A percentile compares a stretch with the other conserved stretches of the same genome.
phyloP scores from a whole-genome alignment of 1,140 invertebrate genomes.

The Sycophaga agraensis region DNA sequence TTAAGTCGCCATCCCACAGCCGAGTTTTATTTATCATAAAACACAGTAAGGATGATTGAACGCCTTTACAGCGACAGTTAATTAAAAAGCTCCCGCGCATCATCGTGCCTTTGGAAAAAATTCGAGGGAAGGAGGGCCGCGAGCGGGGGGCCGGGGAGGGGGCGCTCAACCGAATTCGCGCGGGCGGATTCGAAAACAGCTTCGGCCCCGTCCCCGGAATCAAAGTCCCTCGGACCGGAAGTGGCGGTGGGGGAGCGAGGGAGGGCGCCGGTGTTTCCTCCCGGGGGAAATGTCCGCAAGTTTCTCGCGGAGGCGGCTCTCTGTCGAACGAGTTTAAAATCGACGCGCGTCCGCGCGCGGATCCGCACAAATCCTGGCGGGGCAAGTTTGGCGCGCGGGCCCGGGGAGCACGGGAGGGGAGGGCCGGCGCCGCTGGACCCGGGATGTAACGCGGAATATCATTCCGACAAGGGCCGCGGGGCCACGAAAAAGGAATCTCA shows the following conservation, averaged over 20 bases:
- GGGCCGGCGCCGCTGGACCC: not conserved
- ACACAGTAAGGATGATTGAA: not conserved
- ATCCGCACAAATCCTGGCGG: conserved; percentile 30
- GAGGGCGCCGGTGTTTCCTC: not conserved
- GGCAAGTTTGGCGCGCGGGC: not conserved
- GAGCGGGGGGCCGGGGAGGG: not conserved
- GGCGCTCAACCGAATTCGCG: too few relatives aligned
- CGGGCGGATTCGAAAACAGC: too few relatives aligned
- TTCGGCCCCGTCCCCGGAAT: too few relatives aligned
- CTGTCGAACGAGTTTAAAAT: conserved; percentile 42
- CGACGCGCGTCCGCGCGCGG: not conserved
- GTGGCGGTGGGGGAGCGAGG: too few relatives aligned
- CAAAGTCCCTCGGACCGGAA: too few relatives aligned
- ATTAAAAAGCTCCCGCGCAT: conserved; percentile 1
- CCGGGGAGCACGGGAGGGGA: conserved; percentile 6
- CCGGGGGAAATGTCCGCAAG: not conserved
- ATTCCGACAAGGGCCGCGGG: conserved; percentile 35
- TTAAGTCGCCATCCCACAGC: too few relatives aligned
- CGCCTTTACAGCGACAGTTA: not conserved
- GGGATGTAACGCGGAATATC: conserved; percentile 37
- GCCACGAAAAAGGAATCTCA: conserved; percentile 46
- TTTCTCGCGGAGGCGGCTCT: too few relatives aligned
- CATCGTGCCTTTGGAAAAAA: not conserved
- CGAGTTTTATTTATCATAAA: too few relatives aligned
- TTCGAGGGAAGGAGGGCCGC: not conserved